Base-by-base conservation (phyloP, 1,140 invertebrate species). In the Sipha flava region DNA sequence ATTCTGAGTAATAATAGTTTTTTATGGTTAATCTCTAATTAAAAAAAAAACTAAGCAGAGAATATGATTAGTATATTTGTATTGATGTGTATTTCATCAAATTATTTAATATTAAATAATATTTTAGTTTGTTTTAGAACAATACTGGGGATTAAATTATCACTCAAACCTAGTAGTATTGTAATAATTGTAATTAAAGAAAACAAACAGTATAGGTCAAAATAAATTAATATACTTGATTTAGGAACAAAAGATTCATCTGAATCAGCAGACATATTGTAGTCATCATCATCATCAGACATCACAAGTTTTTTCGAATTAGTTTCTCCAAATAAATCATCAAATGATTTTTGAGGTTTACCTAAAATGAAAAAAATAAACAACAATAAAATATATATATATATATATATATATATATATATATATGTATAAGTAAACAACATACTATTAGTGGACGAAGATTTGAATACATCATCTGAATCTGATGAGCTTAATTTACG, bases 331-430 rank as follows among this genome's bases (percentile, higher is more conserved):
- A 59, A 77, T 16, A 77, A 12, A 7, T 77, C 73, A 10, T 77
- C 73, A 59, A 77, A 77, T 18, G 73, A 77, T 54, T 77, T 77
- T 59, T 77, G 73, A 43, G 52, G 34, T 43, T 77, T 77, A 26
- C 10, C 73, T 77, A 12, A 75, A n/a, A n/a, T n/a, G n/a, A n/a
- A n/a, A 2, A 43, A 26, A 43, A 77, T 12, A 40, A 10, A 3
- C 1, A 29, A 18, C n/a, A 34, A 31, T 9, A 52, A 21, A 16
- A 52, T 5, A 52, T 2, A 54, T 18, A 7, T 34, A 2, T 23
- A 49, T 14, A 75, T 2, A 37, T 37, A 7, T 37, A 54, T 21
- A 34, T 26, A 49, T 31, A 52, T 7, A 4, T 57, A 9, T 57
- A 1, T 23, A 59, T 16, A 7, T 21, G 18, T 34, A 23, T 37